Evolutionary conservation across 2,113 vertebrate species (phyloP), one percentile per base, ranked within the genome.

Genomic region (Callaeas wilsoni): DNA sequence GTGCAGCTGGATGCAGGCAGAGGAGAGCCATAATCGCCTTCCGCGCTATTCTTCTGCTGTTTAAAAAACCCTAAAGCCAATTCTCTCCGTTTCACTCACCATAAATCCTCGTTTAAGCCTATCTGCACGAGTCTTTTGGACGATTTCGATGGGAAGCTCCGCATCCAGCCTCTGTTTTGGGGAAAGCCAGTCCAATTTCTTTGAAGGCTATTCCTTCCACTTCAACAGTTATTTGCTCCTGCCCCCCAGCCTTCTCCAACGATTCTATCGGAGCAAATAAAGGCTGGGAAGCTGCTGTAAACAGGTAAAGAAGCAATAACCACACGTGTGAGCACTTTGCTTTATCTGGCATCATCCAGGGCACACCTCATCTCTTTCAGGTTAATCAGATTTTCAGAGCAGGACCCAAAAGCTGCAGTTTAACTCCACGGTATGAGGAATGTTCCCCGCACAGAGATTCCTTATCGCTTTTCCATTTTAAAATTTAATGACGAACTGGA

Each of bases 311-410:
- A 57, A 71, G 33, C 75, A 82, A 75, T 56, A 59, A 59, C 41
- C 42, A 37, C 42, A 22, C 3, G 0, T 23, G 39, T 4, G 16
- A 87, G 69, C 5, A 4, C 62, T 70, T 5, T 52, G 29, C 50
- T 88, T 79, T 75, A 90, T 42, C 75, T 90, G 67, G 67, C 79
- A 88, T 52, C 89, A 65, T 5, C 39, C 44, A 64, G 39, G 44
- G 47, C 60, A 91, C 60, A 81, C 50, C 71, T 82, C 67, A 62
- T 29, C 57, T 80, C 73, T 50, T 46, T 14, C 15, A 16, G 21
- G 39, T 46, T 62, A 62, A 81, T 73, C 63, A 84, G 89, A 79
- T 65, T 81, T 81, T 55, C 46, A 53, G 83, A 95, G n/a, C 46
- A 49, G 63, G 68, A 80, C 59, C 49, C 86, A 69, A 88, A 76